Conservation (phyloP, 2,797 vertebrate species). For the Pampus argenteus region DNA sequence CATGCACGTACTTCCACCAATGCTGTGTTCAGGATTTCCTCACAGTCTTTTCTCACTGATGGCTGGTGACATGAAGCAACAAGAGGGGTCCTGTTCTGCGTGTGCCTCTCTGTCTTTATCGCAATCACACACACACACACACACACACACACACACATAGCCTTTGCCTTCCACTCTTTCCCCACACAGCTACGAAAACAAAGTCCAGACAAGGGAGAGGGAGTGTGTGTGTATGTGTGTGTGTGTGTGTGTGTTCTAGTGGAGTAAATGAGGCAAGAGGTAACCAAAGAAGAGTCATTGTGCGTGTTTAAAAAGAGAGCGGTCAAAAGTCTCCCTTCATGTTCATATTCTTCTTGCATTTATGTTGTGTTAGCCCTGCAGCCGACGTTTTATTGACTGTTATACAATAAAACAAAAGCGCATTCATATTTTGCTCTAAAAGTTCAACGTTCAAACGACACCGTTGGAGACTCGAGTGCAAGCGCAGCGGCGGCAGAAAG, state of each 20-base stretch:
- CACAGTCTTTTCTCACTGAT: slow-evolving; percentile 13
- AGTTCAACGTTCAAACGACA: background rate
- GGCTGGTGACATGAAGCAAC: slow-evolving; percentile 36
- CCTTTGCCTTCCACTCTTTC: slow-evolving; percentile 11
- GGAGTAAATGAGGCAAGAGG: slow-evolving; percentile 27
- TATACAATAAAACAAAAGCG: rapidly evolving
- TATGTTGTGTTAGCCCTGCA: background rate
- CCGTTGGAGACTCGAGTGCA: background rate
- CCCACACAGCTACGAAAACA: slow-evolving; percentile 68
- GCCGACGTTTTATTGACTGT: background rate
- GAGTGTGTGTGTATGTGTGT: slow-evolving; percentile 1
- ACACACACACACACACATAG: slow-evolving; percentile 3
- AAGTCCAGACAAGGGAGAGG: slow-evolving; percentile 36
- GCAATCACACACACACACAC: background rate
- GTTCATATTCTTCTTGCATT: background rate
- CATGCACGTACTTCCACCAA: slow-evolving; percentile 39
- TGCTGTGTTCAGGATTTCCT: slow-evolving; percentile 56
- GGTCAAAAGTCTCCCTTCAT: background rate
- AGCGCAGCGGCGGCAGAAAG: background rate
- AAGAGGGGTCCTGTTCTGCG: background rate
- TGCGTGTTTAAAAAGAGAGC: background rate
- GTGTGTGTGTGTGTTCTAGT: slow-evolving; percentile 7
- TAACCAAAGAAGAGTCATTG: slow-evolving; percentile 7
- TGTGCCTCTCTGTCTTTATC: slow-evolving; percentile 4
- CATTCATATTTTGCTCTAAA: background rate